phyloP scores from a whole-genome alignment of 1,140 invertebrate species.

The Micrasema longulum region DNA sequence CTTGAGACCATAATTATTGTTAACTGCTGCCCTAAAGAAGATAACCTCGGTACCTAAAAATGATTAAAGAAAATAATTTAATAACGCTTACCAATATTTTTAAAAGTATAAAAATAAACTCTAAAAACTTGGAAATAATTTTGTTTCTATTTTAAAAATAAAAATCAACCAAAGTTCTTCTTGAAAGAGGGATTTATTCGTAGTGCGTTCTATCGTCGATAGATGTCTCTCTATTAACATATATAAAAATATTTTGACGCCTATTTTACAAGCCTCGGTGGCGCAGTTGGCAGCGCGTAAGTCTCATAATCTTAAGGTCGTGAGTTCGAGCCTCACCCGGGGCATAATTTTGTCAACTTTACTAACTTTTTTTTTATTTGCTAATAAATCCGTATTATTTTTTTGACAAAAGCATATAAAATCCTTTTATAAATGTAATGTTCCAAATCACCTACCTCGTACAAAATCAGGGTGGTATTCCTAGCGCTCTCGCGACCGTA shows the following conservation, averaged over 20 bases:
- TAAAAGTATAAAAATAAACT: neutral
- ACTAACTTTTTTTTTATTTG: neutral
- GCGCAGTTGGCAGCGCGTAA: slow-evolving; percentile 95
- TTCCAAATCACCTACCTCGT: too few species aligned
- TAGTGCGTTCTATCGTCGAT: neutral
- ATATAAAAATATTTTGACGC: neutral
- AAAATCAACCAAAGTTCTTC: neutral
- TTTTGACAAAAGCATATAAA: too few species aligned
- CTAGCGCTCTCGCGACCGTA: too few species aligned
- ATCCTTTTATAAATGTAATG: too few species aligned
- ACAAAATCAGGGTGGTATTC: too few species aligned
- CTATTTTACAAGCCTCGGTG: slow-evolving; percentile 75
- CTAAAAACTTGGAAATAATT: neutral
- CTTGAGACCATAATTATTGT: slow-evolving; percentile 3
- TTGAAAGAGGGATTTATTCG: neutral
- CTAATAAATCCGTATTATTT: too few species aligned
- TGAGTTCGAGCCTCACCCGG: slow-evolving; percentile 96
- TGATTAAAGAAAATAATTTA: neutral
- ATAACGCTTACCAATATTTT: too few species aligned
- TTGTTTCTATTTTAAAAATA: neutral
- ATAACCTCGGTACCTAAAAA: neutral
- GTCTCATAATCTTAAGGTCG: slow-evolving; percentile 98
- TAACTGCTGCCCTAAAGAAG: too few species aligned
- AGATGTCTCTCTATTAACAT: slow-evolving; percentile 15
- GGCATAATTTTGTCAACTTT: slow-evolving; percentile 74